Conservation (phyloP, 2,888 invertebrate species). For the Tipula vernalis region DNA sequence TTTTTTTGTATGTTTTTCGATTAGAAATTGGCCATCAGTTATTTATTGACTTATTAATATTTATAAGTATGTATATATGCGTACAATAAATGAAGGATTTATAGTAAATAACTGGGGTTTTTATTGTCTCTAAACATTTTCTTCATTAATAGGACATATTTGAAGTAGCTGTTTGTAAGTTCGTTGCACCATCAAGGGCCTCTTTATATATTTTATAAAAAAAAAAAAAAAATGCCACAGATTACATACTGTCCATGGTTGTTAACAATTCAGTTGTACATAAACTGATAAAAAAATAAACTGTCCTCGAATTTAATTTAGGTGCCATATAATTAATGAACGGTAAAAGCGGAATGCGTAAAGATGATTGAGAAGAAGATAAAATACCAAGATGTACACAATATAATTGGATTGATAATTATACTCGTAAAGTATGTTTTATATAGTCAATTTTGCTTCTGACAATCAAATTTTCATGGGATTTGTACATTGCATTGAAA, state of each 20-base stretch:
- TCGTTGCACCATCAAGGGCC: background rate
- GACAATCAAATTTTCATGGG: too few relatives aligned
- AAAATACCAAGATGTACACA: background rate
- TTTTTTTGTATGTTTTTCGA: background rate
- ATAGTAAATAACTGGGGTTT: background rate
- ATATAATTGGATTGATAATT: background rate
- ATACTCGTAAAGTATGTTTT: background rate
- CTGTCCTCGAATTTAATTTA: background rate
- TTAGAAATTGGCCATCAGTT: background rate
- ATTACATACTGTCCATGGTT: too few relatives aligned
- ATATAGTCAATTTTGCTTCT: too few relatives aligned
- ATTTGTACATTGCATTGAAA: too few relatives aligned
- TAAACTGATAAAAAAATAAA: background rate
- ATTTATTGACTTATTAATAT: background rate
- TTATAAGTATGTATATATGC: background rate
- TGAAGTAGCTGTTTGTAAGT: background rate
- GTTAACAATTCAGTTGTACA: background rate
- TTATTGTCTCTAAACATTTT: background rate
- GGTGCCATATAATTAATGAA: background rate
- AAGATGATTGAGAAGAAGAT: background rate
- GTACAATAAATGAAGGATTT: background rate
- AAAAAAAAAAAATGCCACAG: background rate
- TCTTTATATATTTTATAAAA: background rate
- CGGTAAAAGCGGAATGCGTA: background rate
- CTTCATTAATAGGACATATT: background rate